These are phyloP conservation scores for Siphamia tubifer DNA, from an alignment of 2,113 vertebrate genomes.

Conservation along the genomic window DNA sequence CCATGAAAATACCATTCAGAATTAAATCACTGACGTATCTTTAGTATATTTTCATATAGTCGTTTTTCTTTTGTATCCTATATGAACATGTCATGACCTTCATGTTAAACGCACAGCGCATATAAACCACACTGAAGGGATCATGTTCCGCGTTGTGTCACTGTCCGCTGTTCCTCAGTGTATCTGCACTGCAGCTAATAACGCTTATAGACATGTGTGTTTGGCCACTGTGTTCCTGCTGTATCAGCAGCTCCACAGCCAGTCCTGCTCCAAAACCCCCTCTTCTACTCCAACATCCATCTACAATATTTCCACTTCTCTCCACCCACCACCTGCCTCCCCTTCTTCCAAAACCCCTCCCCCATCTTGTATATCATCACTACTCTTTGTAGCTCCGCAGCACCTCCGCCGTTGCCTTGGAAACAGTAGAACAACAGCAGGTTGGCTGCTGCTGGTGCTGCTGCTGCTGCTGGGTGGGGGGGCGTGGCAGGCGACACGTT, in stretches of 20 bases:
- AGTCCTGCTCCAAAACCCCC: constrained; percentile 6
- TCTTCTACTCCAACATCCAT: constrained; percentile 21
- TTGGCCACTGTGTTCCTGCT: constrained; percentile 27
- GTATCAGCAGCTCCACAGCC: constrained; percentile 12
- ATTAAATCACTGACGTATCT: not conserved
- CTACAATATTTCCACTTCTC: constrained; percentile 33
- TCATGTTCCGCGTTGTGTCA: constrained; percentile 2
- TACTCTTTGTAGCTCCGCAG: constrained; percentile 69
- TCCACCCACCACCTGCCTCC: constrained; percentile 57
- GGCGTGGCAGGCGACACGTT: constrained; percentile 49
- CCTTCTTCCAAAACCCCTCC: constrained; percentile 52
- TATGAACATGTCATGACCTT: no score
- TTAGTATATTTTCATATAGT: not conserved
- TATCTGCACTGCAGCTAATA: constrained; percentile 16
- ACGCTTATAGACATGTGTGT: constrained; percentile 4
- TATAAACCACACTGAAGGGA: not conserved
- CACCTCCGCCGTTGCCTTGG: constrained; percentile 85
- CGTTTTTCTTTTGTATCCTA: no score
- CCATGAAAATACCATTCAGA: not conserved
- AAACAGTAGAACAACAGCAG: constrained; percentile 86
- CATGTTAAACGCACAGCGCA: not conserved
- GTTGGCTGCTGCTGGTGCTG: constrained; percentile 62
- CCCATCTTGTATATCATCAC: constrained; percentile 67
- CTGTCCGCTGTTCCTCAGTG: not conserved
- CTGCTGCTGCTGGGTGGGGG: constrained; percentile 34